Base-by-base conservation (phyloP, 2,797 vertebrate species). In the Rhyacichthys aspro region DNA sequence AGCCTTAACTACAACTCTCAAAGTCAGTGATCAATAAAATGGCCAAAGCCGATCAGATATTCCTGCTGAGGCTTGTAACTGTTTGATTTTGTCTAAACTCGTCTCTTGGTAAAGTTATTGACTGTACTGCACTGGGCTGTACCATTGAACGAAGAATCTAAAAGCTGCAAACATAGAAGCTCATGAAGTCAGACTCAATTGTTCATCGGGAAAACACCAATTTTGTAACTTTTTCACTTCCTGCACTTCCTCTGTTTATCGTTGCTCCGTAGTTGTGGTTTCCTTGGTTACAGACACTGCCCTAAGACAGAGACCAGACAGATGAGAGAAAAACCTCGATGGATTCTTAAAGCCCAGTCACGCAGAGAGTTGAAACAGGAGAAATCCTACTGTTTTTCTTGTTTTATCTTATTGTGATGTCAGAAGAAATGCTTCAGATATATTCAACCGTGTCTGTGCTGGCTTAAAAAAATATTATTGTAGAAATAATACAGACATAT, bases 241-340 rank as follows among this genome's bases (percentile, higher is more conserved):
- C 23, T 5, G 23, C 1, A 14, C 42, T 76, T 76, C 55, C 69
- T 52, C 23, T 59, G 39, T 65, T 43, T 71, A 43, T 55, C 49
- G 49, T 49, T 9, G 46, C 63, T 72, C 64, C 56, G 77, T 56
- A 63, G 92, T 92, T 91, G 77, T 56, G 62, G 92, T 92, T 91
- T 70, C 90, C 87, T 90, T 92, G 90, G 87, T 78, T 85, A 91
- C 90, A 83, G 86, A 83, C 76, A 67, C 67, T 57, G 61, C 86
- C 58, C n/a, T 52, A 3, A 44, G 43, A 56, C 70, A 43, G 53
- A 78, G 71, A 68, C 34, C 64, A 65, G 66, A 79, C 60, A 68
- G 70, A 74, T 54, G 63, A 72, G 71, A 47, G 76, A 36, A 81
- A 79, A 81, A 79, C 72, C 61, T 69, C 38, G 61, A 6, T 65